These are phyloP conservation scores for Synanthedon vespiformis DNA, from an alignment of 2,888 invertebrate genomes.

Conservation along the genomic window DNA sequence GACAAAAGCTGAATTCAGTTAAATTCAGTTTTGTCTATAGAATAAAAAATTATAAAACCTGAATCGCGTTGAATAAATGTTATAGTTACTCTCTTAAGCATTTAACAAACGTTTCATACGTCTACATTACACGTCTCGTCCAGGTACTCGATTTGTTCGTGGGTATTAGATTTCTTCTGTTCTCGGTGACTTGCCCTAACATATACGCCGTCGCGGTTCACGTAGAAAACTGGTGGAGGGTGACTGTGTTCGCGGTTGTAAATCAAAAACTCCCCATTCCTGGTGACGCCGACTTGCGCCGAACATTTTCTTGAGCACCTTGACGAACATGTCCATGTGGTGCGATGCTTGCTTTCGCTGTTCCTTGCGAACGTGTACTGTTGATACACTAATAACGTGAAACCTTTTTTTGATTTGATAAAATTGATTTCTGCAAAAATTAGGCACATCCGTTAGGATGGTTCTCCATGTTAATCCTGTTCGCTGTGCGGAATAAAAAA, in stretches of 20 bases:
- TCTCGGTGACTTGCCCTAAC: slow-evolving; percentile 13
- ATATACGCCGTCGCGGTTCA: slow-evolving; percentile 37
- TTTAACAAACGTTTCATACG: no score
- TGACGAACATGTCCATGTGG: slow-evolving; percentile 49
- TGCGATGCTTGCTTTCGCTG: slow-evolving; percentile 27
- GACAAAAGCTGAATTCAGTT: no score
- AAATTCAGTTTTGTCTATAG: no score
- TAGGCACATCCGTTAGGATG: no score
- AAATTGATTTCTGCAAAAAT: slow-evolving; percentile 48
- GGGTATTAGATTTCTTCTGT: background rate
- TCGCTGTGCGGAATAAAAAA: no score
- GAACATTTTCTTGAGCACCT: slow-evolving; percentile 44
- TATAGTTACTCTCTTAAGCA: no score
- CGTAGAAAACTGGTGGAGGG: slow-evolving; percentile 41
- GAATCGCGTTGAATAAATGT: no score
- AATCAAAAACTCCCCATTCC: slow-evolving; percentile 27
- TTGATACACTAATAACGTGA: slow-evolving; percentile 38
- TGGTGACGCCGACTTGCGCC: slow-evolving; percentile 35
- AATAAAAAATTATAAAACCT: no score
- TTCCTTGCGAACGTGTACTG: slow-evolving; percentile 45
- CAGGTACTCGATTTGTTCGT: no score
- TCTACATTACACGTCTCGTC: no score
- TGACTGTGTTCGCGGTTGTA: slow-evolving; percentile 35
- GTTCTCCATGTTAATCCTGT: no score
- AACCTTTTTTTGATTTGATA: slow-evolving; percentile 47